A percentile compares a stretch with the other conserved stretches of the same genome.
phyloP scores from a whole-genome alignment of 2,797 vertebrate species.

The Ispidina picta region DNA sequence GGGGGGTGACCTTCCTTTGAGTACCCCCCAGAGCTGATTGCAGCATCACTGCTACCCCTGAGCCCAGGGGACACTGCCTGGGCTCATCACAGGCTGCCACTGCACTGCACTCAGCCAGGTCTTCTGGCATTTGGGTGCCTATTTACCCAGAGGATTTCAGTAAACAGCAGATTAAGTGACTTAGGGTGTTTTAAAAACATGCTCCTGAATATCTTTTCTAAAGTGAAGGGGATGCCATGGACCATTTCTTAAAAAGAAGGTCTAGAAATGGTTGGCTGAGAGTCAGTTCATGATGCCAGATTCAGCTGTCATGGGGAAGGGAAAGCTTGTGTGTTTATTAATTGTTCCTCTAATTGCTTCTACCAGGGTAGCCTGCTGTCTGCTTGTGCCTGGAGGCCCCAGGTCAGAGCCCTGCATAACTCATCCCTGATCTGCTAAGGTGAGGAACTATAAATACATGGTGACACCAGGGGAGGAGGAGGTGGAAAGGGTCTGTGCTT shows the following conservation, averaged over 20 bases:
- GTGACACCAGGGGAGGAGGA: neutral
- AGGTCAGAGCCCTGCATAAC: neutral
- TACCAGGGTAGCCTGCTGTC: neutral
- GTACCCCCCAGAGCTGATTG: neutral
- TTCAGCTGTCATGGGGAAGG: neutral
- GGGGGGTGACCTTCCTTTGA: neutral
- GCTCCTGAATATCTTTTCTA: neutral
- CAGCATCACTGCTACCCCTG: neutral
- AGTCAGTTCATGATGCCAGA: neutral
- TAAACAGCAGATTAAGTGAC: neutral
- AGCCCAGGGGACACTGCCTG: neutral
- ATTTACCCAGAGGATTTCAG: neutral
- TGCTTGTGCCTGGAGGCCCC: neutral
- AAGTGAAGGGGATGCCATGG: neutral
- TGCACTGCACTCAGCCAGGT: neutral
- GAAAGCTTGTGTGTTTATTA: slow-evolving; percentile 1
- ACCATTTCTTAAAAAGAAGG: neutral
- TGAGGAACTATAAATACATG: slow-evolving; percentile 56
- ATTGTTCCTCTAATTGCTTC: slow-evolving; percentile 27
- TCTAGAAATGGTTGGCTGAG: neutral
- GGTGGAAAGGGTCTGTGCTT: neutral
- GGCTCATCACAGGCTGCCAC: neutral
- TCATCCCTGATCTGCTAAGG: slow-evolving; percentile 4
- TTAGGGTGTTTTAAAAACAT: neutral
- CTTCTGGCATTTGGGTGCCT: neutral